Evolutionary conservation across 2,113 vertebrate genomes (phyloP).

Genomic region (Calonectris borealis): DNA sequence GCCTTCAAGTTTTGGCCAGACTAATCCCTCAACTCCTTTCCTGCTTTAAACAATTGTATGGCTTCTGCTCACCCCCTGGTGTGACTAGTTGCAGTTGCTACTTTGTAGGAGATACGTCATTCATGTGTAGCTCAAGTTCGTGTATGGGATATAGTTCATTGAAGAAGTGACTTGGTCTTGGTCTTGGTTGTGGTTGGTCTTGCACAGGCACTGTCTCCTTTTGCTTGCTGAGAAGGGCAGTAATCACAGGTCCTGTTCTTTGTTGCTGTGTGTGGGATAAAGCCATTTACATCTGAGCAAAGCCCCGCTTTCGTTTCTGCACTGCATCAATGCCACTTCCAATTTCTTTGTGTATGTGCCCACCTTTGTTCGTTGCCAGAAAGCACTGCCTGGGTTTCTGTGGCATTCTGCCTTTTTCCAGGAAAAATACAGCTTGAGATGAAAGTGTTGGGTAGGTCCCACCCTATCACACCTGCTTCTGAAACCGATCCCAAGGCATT

Average conservation of each 20-base stretch:
- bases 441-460: background rate
- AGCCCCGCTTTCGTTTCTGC: background rate
- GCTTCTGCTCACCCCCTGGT: background rate
- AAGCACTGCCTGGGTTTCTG: background rate
- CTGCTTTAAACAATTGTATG: background rate
- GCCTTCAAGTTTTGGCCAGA: background rate
- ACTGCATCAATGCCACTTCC: background rate
- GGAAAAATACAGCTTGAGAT: background rate
- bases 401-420: background rate
- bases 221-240: background rate
- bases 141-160: background rate
- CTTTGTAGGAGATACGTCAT: background rate
- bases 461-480: background rate
- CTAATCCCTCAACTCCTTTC: background rate
- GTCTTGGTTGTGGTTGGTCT: background rate
- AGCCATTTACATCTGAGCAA: background rate
- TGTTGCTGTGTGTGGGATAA: background rate
- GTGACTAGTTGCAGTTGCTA: background rate
- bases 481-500: background rate
- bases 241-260: background rate
- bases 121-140: background rate
- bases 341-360: background rate
- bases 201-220: background rate
- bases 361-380: background rate
- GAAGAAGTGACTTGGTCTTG: background rate